phyloP scores from a whole-genome alignment of 2,888 invertebrate genomes.

The Nephrotoma guestfalica region DNA sequence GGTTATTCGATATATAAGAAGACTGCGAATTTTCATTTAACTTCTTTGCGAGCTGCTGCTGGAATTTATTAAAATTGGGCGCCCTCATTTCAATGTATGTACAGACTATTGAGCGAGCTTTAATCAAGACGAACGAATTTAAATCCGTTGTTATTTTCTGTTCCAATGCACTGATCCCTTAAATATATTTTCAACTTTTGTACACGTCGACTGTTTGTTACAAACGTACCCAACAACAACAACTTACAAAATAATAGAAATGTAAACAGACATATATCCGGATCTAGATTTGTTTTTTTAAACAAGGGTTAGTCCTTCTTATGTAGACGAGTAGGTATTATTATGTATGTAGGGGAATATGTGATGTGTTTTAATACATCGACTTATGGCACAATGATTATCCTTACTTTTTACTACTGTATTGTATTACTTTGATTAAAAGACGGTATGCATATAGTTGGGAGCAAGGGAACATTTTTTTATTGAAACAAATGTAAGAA shows the following conservation, averaged over 20 bases:
- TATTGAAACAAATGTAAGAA: background rate
- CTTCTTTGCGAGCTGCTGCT: background rate
- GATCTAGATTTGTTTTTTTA: slow-evolving; percentile 1
- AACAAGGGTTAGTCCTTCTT: background rate
- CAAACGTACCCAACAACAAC: background rate
- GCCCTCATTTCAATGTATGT: slow-evolving; percentile 2
- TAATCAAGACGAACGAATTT: slow-evolving; percentile 21
- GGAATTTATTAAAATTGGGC: background rate
- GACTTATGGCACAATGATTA: slow-evolving; percentile 28
- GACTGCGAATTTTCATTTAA: background rate
- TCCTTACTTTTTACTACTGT: background rate
- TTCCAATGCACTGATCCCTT: slow-evolving; percentile 40
- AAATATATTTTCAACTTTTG: background rate
- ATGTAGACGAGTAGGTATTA: too few relatives aligned
- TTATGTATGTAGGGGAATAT: background rate
- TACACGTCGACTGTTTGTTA: background rate
- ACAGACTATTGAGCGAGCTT: slow-evolving; percentile 22
- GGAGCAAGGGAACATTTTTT: background rate
- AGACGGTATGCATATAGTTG: background rate
- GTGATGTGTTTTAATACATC: slow-evolving; percentile 30
- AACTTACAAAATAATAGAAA: background rate
- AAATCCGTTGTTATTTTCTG: slow-evolving; percentile 43
- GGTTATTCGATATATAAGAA: background rate
- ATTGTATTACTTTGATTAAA: background rate
- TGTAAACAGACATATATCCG: slow-evolving; percentile 14